Conservation (phyloP, 1,140 invertebrate species). For the Lepidostoma basale region DNA sequence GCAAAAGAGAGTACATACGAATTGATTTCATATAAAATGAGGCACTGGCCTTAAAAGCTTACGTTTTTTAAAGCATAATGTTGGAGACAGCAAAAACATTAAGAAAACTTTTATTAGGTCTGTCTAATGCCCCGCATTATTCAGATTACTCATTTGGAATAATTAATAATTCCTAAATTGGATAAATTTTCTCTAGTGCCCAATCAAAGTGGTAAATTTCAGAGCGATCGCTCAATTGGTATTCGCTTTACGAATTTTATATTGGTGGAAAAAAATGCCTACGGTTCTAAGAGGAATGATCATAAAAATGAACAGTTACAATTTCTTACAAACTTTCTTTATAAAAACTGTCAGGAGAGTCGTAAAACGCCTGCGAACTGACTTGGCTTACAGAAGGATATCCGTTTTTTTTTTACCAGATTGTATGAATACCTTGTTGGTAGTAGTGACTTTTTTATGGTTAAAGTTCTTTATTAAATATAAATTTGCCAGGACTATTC, state of each 20-base stretch:
- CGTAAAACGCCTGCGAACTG: not conserved
- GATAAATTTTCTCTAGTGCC: not conserved
- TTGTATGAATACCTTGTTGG: conserved; percentile 14
- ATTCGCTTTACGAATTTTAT: conserved; percentile 7
- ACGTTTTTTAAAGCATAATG: too few relatives aligned
- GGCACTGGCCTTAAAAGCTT: too few relatives aligned
- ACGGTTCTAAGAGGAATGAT: conserved; percentile 1
- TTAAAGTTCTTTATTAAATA: conserved; percentile 15
- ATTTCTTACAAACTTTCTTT: conserved; percentile 16
- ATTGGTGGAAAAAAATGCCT: not conserved
- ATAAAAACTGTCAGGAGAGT: not conserved
- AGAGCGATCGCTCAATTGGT: not conserved
- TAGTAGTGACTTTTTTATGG: conserved; percentile 6
- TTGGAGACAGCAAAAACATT: too few relatives aligned
- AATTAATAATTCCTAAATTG: too few relatives aligned
- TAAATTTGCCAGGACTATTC: conserved; percentile 14
- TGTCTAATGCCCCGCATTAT: too few relatives aligned
- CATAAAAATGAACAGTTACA: conserved; percentile 16
- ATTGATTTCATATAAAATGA: too few relatives aligned
- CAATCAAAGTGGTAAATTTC: not conserved
- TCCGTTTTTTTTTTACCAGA: not conserved
- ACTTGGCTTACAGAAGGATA: not conserved
- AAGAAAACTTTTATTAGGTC: too few relatives aligned
- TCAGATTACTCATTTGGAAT: too few relatives aligned
- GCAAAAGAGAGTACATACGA: too few relatives aligned